A percentile compares a stretch with the other conserved stretches of the same genome.
Conservation (phyloP, 2,888 invertebrate species). For the Oasisia sp. region DNA sequence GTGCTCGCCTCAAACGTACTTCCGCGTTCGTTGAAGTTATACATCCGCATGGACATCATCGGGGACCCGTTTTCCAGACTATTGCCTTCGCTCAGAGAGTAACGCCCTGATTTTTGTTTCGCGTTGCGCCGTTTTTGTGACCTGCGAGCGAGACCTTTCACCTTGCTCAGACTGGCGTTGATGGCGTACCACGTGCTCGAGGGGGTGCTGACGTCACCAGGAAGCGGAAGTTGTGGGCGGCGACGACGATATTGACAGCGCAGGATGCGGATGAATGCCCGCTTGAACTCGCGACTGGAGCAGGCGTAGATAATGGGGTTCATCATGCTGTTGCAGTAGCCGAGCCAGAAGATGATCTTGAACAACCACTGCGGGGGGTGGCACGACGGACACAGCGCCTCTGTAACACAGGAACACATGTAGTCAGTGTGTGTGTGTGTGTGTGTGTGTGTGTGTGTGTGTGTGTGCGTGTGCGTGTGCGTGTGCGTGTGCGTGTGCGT, state of each 20-base stretch:
- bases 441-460: not conserved
- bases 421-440: not conserved
- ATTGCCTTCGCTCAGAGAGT: not conserved
- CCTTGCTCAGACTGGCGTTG: conserved; percentile 1
- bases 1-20: not conserved
- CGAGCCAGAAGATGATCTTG: conserved; percentile 76
- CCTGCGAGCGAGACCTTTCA: not conserved
- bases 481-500: not conserved
- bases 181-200: conserved; percentile 11
- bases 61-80: not conserved
- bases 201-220: not conserved
- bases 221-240: not conserved
- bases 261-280: conserved; percentile 66
- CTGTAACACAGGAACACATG: conserved; percentile 56
- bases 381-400: conserved; percentile 67
- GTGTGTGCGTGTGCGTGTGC: not conserved
- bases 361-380: conserved; percentile 67
- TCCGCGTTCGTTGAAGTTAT: not conserved
- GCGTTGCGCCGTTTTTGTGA: not conserved
- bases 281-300: conserved; percentile 68
- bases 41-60: not conserved
- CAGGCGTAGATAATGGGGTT: conserved; percentile 75
- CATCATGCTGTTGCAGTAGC: conserved; percentile 71
- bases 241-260: conserved; percentile 45
- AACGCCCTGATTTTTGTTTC: not conserved